A percentile compares a stretch with the other conserved stretches of the same genome.
phyloP scores from a whole-genome alignment of 2,888 invertebrate species.

The Pterostichus niger region DNA sequence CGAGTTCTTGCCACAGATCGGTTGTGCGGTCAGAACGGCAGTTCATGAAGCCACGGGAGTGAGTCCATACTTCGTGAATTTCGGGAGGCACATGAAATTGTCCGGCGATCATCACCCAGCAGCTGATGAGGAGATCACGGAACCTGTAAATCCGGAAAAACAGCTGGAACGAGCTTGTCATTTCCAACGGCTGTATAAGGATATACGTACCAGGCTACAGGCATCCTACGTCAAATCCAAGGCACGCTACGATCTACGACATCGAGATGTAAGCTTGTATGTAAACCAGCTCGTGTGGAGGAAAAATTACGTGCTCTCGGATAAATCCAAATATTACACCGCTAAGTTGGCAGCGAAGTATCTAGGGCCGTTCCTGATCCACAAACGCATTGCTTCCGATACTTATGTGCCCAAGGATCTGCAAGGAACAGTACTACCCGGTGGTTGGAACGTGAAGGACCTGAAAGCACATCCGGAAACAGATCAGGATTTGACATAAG shows the following conservation, averaged over 20 bases:
- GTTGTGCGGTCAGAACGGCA: conserved; percentile 12
- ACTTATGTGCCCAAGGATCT: neutral
- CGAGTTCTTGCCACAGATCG: neutral
- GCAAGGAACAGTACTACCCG: neutral
- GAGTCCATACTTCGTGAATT: too few relatives aligned
- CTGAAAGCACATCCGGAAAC: conserved; percentile 13
- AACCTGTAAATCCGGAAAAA: too few relatives aligned
- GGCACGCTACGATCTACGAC: conserved; percentile 53
- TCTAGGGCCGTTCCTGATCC: conserved; percentile 53
- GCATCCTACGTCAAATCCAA: conserved; percentile 14
- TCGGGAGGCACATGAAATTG: neutral
- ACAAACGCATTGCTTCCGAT: neutral
- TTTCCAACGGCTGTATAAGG: conserved; percentile 37
- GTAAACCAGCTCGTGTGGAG: conserved; percentile 35
- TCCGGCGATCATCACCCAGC: neutral
- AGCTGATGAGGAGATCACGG: too few relatives aligned
- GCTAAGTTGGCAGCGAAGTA: conserved; percentile 50
- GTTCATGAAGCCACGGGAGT: conserved; percentile 1
- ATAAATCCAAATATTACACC: conserved; percentile 38
- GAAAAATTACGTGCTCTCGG: conserved; percentile 56
- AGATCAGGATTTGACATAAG: neutral
- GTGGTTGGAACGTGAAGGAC: neutral
- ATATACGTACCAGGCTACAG: conserved; percentile 4
- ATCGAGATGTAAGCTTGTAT: conserved; percentile 12
- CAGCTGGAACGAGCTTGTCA: neutral